Evolutionary conservation across 2,888 invertebrate genomes (phyloP).

Genomic region (Dynastes tityus): DNA sequence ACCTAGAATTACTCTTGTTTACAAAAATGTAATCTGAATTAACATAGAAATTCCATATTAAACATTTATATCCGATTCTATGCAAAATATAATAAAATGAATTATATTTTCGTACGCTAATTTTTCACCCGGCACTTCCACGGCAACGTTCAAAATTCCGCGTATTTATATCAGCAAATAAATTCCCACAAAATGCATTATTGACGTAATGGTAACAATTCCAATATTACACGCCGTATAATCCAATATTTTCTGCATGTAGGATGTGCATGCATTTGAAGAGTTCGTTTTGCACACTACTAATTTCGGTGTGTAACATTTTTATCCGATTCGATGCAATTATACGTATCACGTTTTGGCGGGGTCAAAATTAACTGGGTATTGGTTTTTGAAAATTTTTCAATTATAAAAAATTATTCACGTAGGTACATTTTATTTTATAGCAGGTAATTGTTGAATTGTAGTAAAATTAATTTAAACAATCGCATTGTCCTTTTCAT

Average conservation of each 20-base stretch:
- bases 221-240: constrained; percentile 17
- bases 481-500: too few species aligned
- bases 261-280: background rate
- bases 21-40: too few species aligned
- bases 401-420: too few species aligned
- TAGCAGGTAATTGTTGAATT: too few species aligned
- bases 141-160: constrained; percentile 1
- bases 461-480: too few species aligned
- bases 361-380: background rate
- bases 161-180: constrained; percentile 22
- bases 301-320: background rate
- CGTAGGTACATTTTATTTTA: too few species aligned
- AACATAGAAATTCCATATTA: too few species aligned
- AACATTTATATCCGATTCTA: too few species aligned
- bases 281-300: background rate
- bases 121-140: too few species aligned
- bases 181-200: constrained; percentile 11
- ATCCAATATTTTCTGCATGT: constrained; percentile 3
- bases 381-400: background rate
- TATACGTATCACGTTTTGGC: background rate
- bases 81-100: too few species aligned
- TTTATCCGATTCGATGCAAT: background rate
- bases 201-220: constrained; percentile 7
- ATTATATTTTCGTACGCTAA: too few species aligned
- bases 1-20: too few species aligned